Evolutionary conservation across 2,113 vertebrate genomes (phyloP), one percentile per base, ranked within the genome.

Genomic region (Ophthalmolycus amberensis): DNA sequence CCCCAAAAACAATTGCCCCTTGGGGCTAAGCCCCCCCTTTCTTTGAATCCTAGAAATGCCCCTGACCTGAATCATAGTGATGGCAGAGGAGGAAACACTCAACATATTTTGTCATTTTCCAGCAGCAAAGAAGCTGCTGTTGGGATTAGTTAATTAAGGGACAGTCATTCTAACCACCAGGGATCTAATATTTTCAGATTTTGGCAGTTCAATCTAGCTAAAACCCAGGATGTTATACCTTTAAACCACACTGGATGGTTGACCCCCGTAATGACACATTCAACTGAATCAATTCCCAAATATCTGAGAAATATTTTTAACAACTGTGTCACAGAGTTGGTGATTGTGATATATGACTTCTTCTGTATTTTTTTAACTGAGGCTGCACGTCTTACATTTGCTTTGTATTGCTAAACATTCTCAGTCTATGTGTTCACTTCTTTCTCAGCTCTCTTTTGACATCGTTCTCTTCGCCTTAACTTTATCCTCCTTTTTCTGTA

Each of bases 401-500:
- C 20, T 40, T 29, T 52, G 11, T 12, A 71, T 63, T 32, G 48
- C 16, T 11, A 29, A 66, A 76, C 18, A 3, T 66, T 29, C 48
- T 42, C 16, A 34, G 22, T 50, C 6, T 25, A 3, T 74, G 14
- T 62, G 59, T 20, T 20, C 22, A 42, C 37, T 25, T 37, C 22
- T 12, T 65, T 65, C 37, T 38, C 58, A 60, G 58, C 29, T 32
- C 27, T 60, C 59, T 50, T 38, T 71, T 27, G 27, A 52, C 44
- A 32, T 71, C 27, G 16, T 42, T 66, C 65, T 59, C n/a, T 65
- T 4, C 1, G 29, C 25, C 9, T 71, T 44, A 79, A 46, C 63
- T 22, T 20, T 80, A 44, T 69, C 52, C 58, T 75, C 16, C 42
- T 83, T 52, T 79, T 40, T 56, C 50, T 46, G 2, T 29, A 32